Conservation (phyloP, 2,888 invertebrate genomes). For the Sminthurinus aureus region DNA sequence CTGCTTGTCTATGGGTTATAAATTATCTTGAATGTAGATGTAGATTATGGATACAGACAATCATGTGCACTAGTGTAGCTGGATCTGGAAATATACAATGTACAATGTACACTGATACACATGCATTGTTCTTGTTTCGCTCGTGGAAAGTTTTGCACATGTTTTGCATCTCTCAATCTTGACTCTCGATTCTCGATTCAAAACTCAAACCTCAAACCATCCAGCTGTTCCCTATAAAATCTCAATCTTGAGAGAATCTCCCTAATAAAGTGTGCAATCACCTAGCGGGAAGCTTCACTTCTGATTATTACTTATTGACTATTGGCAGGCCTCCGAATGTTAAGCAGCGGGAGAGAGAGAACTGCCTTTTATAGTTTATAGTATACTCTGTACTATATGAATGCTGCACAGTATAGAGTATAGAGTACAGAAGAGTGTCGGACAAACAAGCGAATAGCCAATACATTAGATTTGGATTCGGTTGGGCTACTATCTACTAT, state of each 20-base stretch:
- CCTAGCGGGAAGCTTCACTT: constrained; percentile 27
- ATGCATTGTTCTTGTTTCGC: neutral
- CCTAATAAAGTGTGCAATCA: constrained; percentile 37
- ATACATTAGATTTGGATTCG: no score
- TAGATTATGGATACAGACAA: neutral
- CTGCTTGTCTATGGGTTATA: no score
- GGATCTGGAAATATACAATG: neutral
- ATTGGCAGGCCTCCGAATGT: constrained; percentile 22
- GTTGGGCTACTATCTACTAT: no score
- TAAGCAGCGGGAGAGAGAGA: constrained; percentile 31
- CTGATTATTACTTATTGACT: constrained; percentile 21
- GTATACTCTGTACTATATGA: no score
- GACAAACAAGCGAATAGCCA: neutral
- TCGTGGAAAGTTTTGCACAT: neutral
- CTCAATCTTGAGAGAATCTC: constrained; percentile 30
- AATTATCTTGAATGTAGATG: no score
- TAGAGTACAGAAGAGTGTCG: neutral
- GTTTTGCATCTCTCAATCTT: neutral
- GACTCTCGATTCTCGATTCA: neutral
- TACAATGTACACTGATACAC: neutral
- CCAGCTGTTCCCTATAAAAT: constrained; percentile 13
- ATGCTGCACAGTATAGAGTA: no score
- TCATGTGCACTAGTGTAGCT: neutral
- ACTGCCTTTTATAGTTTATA: constrained; percentile 21
- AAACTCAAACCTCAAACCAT: neutral